Evolutionary conservation across 2,888 invertebrate species (phyloP).

Genomic region (Andricus quercusramuli): DNA sequence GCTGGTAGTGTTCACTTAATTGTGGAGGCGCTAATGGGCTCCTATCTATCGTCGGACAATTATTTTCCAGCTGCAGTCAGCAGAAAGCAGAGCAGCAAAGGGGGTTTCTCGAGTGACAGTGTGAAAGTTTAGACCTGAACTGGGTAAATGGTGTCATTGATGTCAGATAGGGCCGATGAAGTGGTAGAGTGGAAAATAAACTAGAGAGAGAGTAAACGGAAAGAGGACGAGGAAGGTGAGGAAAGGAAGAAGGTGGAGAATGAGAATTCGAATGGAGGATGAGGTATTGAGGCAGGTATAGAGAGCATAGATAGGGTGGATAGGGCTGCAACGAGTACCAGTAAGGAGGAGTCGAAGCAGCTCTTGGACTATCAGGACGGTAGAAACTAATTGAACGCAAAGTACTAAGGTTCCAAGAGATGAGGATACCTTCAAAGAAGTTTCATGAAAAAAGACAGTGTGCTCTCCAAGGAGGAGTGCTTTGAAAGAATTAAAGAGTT

Average conservation of each 20-base stretch:
- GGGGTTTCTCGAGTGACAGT: constrained; percentile 22
- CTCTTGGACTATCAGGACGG: constrained; percentile 51
- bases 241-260: constrained; percentile 27
- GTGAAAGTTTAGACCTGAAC: constrained; percentile 60
- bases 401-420: constrained; percentile 55
- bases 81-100: constrained; percentile 35
- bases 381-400: constrained; percentile 61
- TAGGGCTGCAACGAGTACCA: constrained; percentile 4
- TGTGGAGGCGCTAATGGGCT: constrained; percentile 70
- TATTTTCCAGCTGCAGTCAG: constrained; percentile 54
- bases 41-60: constrained; percentile 58
- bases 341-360: constrained; percentile 41
- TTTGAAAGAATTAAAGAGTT: constrained; percentile 59
- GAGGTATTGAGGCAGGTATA: constrained; percentile 35
- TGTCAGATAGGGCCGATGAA: constrained; percentile 63
- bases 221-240: constrained; percentile 35
- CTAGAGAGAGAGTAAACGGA: constrained; percentile 54
- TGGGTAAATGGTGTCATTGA: constrained; percentile 66
- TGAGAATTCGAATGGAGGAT: constrained; percentile 48
- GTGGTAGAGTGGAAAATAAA: constrained; percentile 66
- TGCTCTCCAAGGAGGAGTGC: constrained; percentile 51
- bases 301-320: constrained; percentile 11
- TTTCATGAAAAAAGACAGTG: constrained; percentile 50
- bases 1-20: constrained; percentile 67
- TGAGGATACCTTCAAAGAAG: constrained; percentile 57